Percentiles rank a stretch among this genome's conserved stretches.
phyloP scores from a whole-genome alignment of 2,113 vertebrate genomes.

The Gulo gulo region DNA sequence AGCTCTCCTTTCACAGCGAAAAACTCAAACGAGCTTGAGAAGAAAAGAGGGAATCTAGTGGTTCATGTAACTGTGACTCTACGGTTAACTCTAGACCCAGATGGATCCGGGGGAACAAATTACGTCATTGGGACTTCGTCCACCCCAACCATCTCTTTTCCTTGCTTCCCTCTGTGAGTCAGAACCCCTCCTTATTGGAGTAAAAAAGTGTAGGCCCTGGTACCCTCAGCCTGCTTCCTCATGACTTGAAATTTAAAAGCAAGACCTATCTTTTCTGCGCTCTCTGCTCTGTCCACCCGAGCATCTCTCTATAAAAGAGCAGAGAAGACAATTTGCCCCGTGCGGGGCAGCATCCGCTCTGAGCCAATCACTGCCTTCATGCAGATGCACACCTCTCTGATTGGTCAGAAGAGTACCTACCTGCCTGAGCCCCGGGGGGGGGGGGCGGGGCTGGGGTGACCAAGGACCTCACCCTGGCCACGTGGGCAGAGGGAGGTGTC shows the following conservation, averaged over 20 bases:
- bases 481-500: neutral
- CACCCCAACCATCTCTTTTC: neutral
- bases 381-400: neutral
- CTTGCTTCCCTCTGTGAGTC: neutral
- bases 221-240: neutral
- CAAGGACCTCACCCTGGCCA: neutral
- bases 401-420: neutral
- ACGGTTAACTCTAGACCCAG: neutral
- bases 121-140: neutral
- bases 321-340: neutral
- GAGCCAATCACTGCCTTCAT: neutral
- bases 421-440: neutral
- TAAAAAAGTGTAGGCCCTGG: neutral
- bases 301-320: neutral
- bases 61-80: neutral
- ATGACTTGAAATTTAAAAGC: neutral
- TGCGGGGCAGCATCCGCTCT: neutral
- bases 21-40: neutral
- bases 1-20: neutral
- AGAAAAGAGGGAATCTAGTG: neutral
- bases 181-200: neutral
- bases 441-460: neutral
- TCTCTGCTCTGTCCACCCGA: too few species aligned
- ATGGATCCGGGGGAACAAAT: neutral
- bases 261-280: neutral